Evolutionary conservation across 2,113 vertebrate species (phyloP).

Genomic region (Dermatemys mawii): DNA sequence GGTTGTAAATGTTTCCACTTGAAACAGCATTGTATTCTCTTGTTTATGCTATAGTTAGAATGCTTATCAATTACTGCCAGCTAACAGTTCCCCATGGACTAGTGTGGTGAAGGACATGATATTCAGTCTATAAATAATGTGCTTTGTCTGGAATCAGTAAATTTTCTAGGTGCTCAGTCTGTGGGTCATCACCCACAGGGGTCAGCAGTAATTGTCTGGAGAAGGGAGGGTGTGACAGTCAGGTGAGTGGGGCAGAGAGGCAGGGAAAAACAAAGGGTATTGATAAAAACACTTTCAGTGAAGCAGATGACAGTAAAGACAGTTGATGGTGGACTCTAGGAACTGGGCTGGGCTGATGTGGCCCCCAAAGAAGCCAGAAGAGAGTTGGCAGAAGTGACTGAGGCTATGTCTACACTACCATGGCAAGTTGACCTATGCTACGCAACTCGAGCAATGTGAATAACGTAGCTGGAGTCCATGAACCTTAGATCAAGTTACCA

Average conservation of each 20-base stretch:
- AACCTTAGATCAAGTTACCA: too few relatives aligned
- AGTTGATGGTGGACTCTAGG: background rate
- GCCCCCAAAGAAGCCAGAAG: background rate
- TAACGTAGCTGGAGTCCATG: too few relatives aligned
- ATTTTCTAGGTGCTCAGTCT: slow-evolving; percentile 68
- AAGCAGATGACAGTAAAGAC: background rate
- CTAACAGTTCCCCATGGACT: slow-evolving; percentile 51
- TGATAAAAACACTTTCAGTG: background rate
- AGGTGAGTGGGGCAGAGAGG: accelerated
- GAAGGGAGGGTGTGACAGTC: background rate
- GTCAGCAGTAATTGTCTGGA: background rate
- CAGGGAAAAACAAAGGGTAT: background rate
- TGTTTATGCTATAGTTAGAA: slow-evolving; percentile 71
- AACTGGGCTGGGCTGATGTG: background rate
- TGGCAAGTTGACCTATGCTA: too few relatives aligned
- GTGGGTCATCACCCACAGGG: background rate
- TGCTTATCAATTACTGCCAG: slow-evolving; percentile 71
- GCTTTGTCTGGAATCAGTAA: slow-evolving; percentile 35
- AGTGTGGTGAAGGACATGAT: slow-evolving; percentile 29
- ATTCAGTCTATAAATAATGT: slow-evolving; percentile 46
- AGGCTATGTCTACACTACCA: too few relatives aligned
- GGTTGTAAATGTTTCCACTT: slow-evolving; percentile 58
- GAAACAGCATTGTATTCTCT: slow-evolving; percentile 41
- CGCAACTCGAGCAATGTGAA: too few relatives aligned
- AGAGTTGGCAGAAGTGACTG: background rate